Evolutionary conservation across 2,888 invertebrate genomes (phyloP), one percentile per base, ranked within the genome.

Genomic region (Epinotia nisella): DNA sequence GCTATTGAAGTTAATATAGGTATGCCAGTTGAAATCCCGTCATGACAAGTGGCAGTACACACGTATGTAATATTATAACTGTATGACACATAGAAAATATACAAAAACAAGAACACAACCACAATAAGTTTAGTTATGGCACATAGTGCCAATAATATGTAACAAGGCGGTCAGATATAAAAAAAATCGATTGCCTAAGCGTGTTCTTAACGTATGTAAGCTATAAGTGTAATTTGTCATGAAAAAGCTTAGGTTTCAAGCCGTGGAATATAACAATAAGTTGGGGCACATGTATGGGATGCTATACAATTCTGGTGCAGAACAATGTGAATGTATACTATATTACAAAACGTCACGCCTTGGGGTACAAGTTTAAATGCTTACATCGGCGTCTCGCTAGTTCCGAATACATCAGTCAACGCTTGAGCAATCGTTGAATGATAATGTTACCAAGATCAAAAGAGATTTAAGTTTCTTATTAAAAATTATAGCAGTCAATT

Each of bases 371-470:
- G 75, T 76, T 39, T 77, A 81, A 79, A 80, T 81, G 82, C 81
- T 83, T 81, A 78, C 49, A 78, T 77, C 74, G 77, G 75, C 71
- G 74, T 61, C 67, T 68, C 71, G 67, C 53, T 67, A 66, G 80
- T 82, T 83, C 62, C 58, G 58, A 77, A 82, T 85, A 82, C 62
- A 85, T 87, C 87, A 88, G 87, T 89, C 87, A 88, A 88, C 83
- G 89, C 86, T 91, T 90, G 91, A 91, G 91, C 91, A 89, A 90
- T 86, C 85, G 86, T 87, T 87, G 88, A 89, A 82, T 82, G 84
- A 84, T 79, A 78, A 82, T 75, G 69, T 49, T 66, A 70, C 21
- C 65, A 75, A 75, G 62, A 70, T 72, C 19, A 66, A 74, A 70
- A 62, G 71, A 66, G 66, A 67, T 58, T 62, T 58, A 55, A 66